Evolutionary conservation across 2,888 invertebrate genomes (phyloP), one percentile per base, ranked within the genome.

Genomic region (Odontocolon sp.): DNA sequence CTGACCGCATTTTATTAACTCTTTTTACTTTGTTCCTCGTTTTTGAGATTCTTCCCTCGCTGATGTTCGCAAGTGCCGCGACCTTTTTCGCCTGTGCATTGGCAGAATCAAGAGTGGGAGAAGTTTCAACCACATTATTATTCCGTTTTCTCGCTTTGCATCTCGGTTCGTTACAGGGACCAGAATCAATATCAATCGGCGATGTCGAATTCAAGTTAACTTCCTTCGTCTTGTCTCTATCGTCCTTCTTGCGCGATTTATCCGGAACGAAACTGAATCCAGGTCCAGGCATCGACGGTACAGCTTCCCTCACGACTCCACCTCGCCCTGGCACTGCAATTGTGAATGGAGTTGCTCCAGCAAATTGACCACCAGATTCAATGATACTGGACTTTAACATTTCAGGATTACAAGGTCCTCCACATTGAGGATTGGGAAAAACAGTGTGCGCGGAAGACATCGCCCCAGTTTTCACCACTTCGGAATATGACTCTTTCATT

Each of bases 81-180:
- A 38, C n/a, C 36, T 59, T 83, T 67, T 50, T 78, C 72, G 33
- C 18, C 6, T 11, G 11, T 47, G 54, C 47, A 28, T 57, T 54
- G 8, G 11, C 54, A 6, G 36, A 3, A 8, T 63, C 61, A 16
- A 26, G 33, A 3, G 31, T 16, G 0, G 31, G 11, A 0, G 28
- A 6, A 4, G 31, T 57, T 36, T 78, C 67, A n/a, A 57, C 3
- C 28, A 50, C 54, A 2, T 40, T 45, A 1, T 56, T 36, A 28
- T 63, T 76, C 6, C 59, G 57, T 11, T 70, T 74, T 61, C 82
- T 83, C 0, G 87, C 83, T 61, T 76, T 84, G 63, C 86, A 87
- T 45, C 59, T 81, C 0, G 83, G 76, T 18, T 87, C 84, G 1
- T 84, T 84, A 52, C 87, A 86, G 38, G 87, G 87, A 26, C 85